phyloP scores from a whole-genome alignment of 1,140 invertebrate genomes.

The Bombus breviceps region DNA sequence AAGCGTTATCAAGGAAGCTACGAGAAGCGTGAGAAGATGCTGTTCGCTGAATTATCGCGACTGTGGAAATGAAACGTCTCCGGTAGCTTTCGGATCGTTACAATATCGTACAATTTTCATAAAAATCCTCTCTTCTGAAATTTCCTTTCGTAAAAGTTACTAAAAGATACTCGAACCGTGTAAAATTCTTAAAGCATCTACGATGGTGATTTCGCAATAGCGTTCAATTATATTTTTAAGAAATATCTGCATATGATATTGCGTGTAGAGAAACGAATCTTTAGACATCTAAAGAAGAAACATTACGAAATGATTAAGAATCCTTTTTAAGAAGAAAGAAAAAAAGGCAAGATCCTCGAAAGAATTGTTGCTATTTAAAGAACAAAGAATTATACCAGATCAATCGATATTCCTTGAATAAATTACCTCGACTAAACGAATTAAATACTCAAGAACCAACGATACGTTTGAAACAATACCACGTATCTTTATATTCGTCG shows the following conservation, averaged over 20 bases:
- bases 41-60: background rate
- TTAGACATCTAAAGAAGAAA: too few relatives aligned
- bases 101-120: too few relatives aligned
- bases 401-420: background rate
- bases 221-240: background rate
- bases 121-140: background rate
- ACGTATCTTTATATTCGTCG: too few relatives aligned
- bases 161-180: background rate
- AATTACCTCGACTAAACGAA: background rate
- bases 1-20: conserved; percentile 16
- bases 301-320: too few relatives aligned
- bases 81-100: too few relatives aligned
- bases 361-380: background rate
- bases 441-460: too few relatives aligned
- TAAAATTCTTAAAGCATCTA: background rate
- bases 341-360: background rate
- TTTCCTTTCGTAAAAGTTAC: background rate
- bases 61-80: background rate
- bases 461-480: too few relatives aligned
- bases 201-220: background rate
- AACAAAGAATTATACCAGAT: background rate
- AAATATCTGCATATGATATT: too few relatives aligned
- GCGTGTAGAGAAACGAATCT: too few relatives aligned
- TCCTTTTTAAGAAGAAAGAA: background rate
- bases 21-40: background rate